A percentile compares a stretch with the other conserved stretches of the same genome.
These are phyloP conservation scores for Cremastinae sp. DNA, from an alignment of 2,888 invertebrate species.

Conservation along the genomic window DNA sequence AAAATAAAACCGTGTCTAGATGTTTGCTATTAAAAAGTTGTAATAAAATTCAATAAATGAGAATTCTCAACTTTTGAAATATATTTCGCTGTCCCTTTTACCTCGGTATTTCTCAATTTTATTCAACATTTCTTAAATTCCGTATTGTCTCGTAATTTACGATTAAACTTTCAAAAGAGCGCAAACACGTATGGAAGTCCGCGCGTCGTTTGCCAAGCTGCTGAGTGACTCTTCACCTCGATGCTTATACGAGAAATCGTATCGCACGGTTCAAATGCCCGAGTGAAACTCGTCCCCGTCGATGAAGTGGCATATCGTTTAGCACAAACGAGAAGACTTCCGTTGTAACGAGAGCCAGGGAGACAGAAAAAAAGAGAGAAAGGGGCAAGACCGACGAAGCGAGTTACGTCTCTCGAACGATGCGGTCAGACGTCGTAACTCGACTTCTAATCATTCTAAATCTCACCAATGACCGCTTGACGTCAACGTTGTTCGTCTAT, in stretches of 20 bases:
- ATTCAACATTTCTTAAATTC: no score
- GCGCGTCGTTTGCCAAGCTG: slow-evolving; percentile 35
- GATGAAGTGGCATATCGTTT: slow-evolving; percentile 52
- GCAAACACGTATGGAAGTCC: slow-evolving; percentile 29
- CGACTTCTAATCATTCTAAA: slow-evolving; percentile 59
- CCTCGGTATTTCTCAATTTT: no score
- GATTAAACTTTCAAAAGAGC: slow-evolving; percentile 17
- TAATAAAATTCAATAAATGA: no score
- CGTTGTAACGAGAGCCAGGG: slow-evolving; percentile 44
- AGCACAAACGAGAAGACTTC: slow-evolving; percentile 50
- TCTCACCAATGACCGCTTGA: slow-evolving; percentile 49
- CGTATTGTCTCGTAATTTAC: slow-evolving; percentile 5
- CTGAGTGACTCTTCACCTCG: slow-evolving; percentile 44
- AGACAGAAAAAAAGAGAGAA: slow-evolving; percentile 11
- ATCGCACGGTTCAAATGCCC: slow-evolving; percentile 37
- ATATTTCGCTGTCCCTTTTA: no score
- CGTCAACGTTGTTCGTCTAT: slow-evolving; percentile 42
- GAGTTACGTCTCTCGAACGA: slow-evolving; percentile 27
- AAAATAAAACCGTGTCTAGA: no score
- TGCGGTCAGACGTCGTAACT: slow-evolving; percentile 37
- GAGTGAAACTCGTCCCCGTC: slow-evolving; percentile 32
- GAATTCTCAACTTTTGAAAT: no score
- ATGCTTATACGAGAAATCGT: slow-evolving; percentile 36
- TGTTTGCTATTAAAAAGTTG: no score
- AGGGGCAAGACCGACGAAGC: slow-evolving; percentile 3